Evolutionary conservation across 2,113 vertebrate species (phyloP), one percentile per base, ranked within the genome.

Genomic region (Fukomys damarensis): DNA sequence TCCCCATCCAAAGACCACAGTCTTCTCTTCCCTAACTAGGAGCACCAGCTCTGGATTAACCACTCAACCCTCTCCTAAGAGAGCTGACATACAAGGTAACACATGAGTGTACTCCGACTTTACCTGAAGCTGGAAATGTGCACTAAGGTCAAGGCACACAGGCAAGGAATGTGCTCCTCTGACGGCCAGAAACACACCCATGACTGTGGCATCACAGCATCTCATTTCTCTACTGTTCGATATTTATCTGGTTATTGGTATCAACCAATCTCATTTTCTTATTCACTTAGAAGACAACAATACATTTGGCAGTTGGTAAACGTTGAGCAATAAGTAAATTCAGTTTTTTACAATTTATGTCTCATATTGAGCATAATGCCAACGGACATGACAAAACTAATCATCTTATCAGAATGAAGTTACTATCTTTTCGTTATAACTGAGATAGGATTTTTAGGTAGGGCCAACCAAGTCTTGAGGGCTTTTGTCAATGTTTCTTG

Each of bases 231-330:
- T 49, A 56, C 2, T 79, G n/a, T 26, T 89, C 24, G 54, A n/a
- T 87, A 84, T n/a, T 90, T 91, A 41, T 83, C 86, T 70, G 61
- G 41, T 80, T 65, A 92, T 28, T 82, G 92, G 74, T 49, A 93
- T 19, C 83, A 96, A n/a, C 76, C 93, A 89, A 87, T 61, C 28
- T 95, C 72, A 89, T 38, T 91, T 95, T 92, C 52, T 79, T 66
- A 82, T 24, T 94, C 76, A 82, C 56, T 56, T 95, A 96, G 52
- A 95, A 41, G 41, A 92, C 35, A 94, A 87, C 35, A 94, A 87
- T 12, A 66, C n/a, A 82, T 19, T n/a, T 77, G 65, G n/a, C 91
- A 58, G 38, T 11, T 77, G 68, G 28, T 89, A 38, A 92, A 91
- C 19, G 68, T 79, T n/a, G 49, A 14, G 5, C 72, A 89, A 24